Evolutionary conservation across 2,797 vertebrate genomes (phyloP), one percentile per base, ranked within the genome.

Genomic region (Acestrorhynchus altus): DNA sequence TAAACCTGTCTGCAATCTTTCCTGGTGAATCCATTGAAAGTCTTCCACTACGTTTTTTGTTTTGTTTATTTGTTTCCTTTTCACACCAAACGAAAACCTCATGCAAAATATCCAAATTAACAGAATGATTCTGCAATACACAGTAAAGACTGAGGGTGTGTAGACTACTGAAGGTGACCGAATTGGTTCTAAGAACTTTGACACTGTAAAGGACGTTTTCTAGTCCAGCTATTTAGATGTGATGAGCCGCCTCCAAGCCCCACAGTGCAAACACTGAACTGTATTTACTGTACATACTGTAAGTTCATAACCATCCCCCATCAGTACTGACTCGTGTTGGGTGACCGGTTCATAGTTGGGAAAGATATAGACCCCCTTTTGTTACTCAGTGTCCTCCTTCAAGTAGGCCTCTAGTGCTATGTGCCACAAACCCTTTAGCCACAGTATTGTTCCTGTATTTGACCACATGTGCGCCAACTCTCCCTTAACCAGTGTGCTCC

Each of bases 301-400:
- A 71, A 49, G 54, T 76, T 56, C 22, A 63, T 76, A 35, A 69
- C 64, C 74, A 52, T 47, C 66, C 51, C 75, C 64, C 74, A 54
- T 81, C 72, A 51, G 69, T 67, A 40, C 73, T 65, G 60, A 78
- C 63, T 61, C 42, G 74, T 75, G 61, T 72, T 46, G 72, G 67
- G 63, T 67, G 65, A 71, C 11, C n/a, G 18, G 60, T 65, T 90
- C 94, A 75, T 86, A 90, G 94, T 76, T 90, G 92, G 95, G 92
- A 94, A 93, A 85, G 94, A 92, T 87, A 88, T 93, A 93, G 93
- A 92, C 91, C 90, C 91, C n/a, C 94, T 93, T 94, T 96, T 93
- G 94, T 94, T 94, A 95, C 94, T 94, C 93, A 93, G 93, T 93
- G 95, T 94, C 92, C 94, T 94, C 94, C 94, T 94, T 94, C 90